These are phyloP conservation scores for Polymixis lichenea DNA, from an alignment of 2,888 invertebrate species.

Conservation along the genomic window DNA sequence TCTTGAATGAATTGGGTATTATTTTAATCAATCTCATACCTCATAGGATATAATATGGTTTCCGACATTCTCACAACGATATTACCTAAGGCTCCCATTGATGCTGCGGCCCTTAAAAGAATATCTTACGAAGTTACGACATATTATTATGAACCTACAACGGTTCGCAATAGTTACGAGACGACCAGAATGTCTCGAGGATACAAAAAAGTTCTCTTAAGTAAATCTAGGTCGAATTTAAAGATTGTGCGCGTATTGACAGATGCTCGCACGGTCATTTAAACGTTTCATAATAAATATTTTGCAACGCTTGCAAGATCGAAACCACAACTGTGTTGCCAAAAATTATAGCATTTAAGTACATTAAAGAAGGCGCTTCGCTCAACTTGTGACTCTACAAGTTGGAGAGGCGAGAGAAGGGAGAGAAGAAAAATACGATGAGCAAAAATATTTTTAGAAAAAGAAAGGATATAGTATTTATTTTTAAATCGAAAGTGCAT, in stretches of 20 bases:
- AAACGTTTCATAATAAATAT: conserved; percentile 29
- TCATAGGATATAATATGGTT: no score
- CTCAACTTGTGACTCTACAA: neutral
- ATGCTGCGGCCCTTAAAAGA: neutral
- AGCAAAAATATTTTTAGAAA: no score
- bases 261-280: neutral
- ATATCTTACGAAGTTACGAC: neutral
- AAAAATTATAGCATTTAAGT: neutral
- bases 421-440: neutral
- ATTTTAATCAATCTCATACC: no score
- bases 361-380: neutral
- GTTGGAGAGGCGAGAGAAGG: neutral
- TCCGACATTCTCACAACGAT: neutral
- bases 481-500: no score
- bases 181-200: neutral
- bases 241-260: neutral
- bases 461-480: no score
- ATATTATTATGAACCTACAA: no score
- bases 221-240: conserved; percentile 27
- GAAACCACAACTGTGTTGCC: conserved; percentile 1
- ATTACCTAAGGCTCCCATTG: neutral
- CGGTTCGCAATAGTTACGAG: neutral
- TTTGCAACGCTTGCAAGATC: conserved; percentile 30
- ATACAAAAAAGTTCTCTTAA: neutral
- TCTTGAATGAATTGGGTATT: no score